Evolutionary conservation across 2,888 invertebrate genomes (phyloP), one percentile per base, ranked within the genome.

Genomic region (Podabrus alpinus): DNA sequence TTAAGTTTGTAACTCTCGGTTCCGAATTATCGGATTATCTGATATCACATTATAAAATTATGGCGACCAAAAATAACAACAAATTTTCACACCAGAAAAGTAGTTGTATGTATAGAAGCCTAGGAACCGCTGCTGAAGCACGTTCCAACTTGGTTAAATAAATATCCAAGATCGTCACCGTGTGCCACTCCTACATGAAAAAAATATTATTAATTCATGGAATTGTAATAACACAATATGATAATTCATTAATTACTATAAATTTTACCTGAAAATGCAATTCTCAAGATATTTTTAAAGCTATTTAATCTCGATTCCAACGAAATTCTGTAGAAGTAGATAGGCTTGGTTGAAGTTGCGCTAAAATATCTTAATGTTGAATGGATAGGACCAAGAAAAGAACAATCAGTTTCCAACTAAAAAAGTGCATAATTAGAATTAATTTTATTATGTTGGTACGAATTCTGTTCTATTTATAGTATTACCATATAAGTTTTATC

Each of bases 401-500:
- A 82, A n/a, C 79, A 79, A 69, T 86, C 86, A 5, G 84, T 81
- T 75, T 84, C 82, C 19, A 86, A 73, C 86, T 86, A 79, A 66
- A 85, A 85, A 24, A 1, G 9, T 7, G 9, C 3, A 24, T 24
- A 24, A 24, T 24, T 24, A 7, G 1, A 24, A 24, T 7, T 24
- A 1, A 7, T 24, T 24, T 1, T 24, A 7, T 3, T 19, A 19
- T 19, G 4, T 19, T 19, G n/a, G n/a, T n/a, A n/a, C n/a, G n/a
- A n/a, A n/a, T n/a, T n/a, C n/a, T n/a, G 4, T 19, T 19, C 19
- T 3, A 19, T 19, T 19, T 19, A 3, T 59, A 60, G 13, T 15
- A 15, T 64, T 80, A 85, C 85, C 81, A 78, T 71, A 77, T 83
- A 84, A 66, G 86, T 87, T 24, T 87, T 86, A 2, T 82, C 80